Percentiles rank a stretch among this genome's conserved stretches.
These are phyloP conservation scores for Apaloderma vittatum DNA, from an alignment of 2,113 vertebrate species.

Conservation along the genomic window DNA sequence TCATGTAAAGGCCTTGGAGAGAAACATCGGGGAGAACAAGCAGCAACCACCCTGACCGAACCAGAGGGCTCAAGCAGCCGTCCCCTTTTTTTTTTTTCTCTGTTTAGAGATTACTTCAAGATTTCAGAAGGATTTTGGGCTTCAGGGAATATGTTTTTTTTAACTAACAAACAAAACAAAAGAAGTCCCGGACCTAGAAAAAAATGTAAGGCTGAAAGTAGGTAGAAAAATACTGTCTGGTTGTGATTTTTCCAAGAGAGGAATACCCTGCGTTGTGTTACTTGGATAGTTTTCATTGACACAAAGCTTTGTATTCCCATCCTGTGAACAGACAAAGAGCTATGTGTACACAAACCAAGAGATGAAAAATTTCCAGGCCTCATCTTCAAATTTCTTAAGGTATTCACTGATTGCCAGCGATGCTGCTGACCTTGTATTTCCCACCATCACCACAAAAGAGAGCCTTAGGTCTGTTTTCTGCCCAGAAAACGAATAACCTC, in stretches of 20 bases:
- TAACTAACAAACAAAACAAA: background rate
- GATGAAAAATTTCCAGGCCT: background rate
- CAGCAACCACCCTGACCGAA: background rate
- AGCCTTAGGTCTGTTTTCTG: background rate
- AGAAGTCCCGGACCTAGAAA: background rate
- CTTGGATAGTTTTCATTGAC: background rate
- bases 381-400: background rate
- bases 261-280: accelerated
- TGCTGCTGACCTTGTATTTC: background rate
- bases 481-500: background rate
- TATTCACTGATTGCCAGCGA: background rate
- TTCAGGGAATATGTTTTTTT: background rate
- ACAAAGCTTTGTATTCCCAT: background rate
- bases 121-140: background rate
- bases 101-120: background rate
- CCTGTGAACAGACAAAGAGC: background rate
- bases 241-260: background rate
- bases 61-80: accelerated
- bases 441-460: background rate
- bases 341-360: background rate
- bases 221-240: background rate
- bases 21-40: accelerated
- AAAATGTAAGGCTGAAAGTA: background rate
- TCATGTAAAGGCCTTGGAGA: background rate
- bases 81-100: background rate